Percentiles rank a stretch among this genome's conserved stretches.
Evolutionary conservation across 1,140 invertebrate species (phyloP).

Genomic region (Tribolium castaneum): DNA sequence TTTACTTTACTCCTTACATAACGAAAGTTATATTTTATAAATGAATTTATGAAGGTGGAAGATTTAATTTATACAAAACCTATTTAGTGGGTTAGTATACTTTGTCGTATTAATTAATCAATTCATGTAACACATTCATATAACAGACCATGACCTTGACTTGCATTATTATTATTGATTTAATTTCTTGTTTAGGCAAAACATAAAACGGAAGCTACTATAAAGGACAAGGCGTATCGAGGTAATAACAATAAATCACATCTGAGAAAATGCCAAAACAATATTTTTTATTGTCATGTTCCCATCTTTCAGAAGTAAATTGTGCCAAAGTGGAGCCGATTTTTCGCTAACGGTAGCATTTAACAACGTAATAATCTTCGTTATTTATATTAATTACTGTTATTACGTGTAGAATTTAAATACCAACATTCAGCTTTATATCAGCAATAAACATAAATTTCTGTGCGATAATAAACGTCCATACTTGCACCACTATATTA

Average conservation of each 20-base stretch:
- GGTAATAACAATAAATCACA: no score
- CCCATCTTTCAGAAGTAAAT: background rate
- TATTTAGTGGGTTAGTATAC: background rate
- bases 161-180: background rate
- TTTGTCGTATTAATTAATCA: background rate
- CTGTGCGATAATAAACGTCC: conserved; percentile 7
- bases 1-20: background rate
- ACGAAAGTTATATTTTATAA: background rate
- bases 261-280: no score
- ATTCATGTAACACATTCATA: background rate
- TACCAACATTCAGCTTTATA: conserved; percentile 12
- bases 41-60: background rate
- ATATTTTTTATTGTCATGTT: background rate
- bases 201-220: no score
- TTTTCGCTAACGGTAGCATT: conserved; percentile 25
- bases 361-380: conserved; percentile 16
- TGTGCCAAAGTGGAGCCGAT: background rate
- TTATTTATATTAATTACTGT: conserved; percentile 33
- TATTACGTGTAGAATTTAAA: conserved; percentile 27
- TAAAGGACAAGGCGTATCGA: no score
- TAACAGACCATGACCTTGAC: background rate
- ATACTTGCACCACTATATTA: background rate
- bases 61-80: background rate
- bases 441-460: conserved; percentile 14
- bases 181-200: background rate